phyloP scores from a whole-genome alignment of 1,140 invertebrate species.

The Hyposmocoma kahamanoa region DNA sequence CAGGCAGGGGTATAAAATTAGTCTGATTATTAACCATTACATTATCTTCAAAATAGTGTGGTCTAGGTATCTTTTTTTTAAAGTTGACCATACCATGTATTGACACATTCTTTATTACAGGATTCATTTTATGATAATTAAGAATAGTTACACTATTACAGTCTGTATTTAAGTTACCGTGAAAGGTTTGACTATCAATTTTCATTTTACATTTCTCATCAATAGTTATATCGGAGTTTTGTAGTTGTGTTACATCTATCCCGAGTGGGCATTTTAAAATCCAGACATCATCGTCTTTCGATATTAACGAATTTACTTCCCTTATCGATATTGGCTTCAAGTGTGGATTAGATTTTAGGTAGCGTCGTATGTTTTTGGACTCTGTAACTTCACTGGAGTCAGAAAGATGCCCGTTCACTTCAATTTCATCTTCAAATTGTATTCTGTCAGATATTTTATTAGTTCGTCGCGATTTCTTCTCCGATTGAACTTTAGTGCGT shows the following conservation, averaged over 20 bases:
- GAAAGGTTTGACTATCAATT: constrained; percentile 39
- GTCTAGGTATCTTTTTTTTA: constrained; percentile 45
- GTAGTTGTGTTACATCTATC: constrained; percentile 28
- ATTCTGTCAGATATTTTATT: constrained; percentile 36
- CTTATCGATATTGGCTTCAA: constrained; percentile 14
- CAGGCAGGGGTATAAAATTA: constrained; percentile 47
- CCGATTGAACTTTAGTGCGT: too few species aligned
- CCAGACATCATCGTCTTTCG: constrained; percentile 47
- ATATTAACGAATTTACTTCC: constrained; percentile 14
- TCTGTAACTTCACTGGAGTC: neutral
- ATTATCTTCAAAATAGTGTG: constrained; percentile 33
- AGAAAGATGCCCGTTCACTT: constrained; percentile 3
- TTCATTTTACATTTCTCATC: constrained; percentile 49
- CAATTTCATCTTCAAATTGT: constrained; percentile 37
- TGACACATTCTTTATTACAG: constrained; percentile 31
- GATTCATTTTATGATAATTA: constrained; percentile 14
- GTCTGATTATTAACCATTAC: constrained; percentile 30
- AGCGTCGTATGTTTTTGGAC: constrained; percentile 22
- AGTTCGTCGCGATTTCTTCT: too few species aligned
- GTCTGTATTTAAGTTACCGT: constrained; percentile 21
- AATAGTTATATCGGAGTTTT: constrained; percentile 23
- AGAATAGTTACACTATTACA: constrained; percentile 22
- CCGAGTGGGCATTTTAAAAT: constrained; percentile 41
- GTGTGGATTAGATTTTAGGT: constrained; percentile 24
- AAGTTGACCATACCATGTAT: constrained; percentile 29